Evolutionary conservation across 35 echinoderm and acorn worm species (phyloP).

Genomic region (Apostichopus parvimensis): DNA sequence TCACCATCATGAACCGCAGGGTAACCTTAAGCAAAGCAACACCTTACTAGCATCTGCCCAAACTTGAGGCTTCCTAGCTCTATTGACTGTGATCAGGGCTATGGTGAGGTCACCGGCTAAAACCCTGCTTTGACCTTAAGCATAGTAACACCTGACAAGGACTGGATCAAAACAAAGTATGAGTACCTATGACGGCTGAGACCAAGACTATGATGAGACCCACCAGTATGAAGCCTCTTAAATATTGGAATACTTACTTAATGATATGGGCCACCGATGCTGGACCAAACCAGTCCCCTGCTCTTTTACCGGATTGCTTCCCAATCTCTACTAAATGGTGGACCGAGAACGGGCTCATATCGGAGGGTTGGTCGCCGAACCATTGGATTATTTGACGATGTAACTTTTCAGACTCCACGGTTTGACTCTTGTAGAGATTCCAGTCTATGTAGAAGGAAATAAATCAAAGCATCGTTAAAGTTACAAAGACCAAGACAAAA

Average conservation of each 20-base stretch:
- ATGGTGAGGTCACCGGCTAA: too few species aligned
- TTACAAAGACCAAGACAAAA: background rate
- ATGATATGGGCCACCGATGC: constrained; percentile 93
- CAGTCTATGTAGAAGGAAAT: constrained; percentile 65
- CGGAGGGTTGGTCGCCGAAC: constrained; percentile 93
- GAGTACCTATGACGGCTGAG: too few species aligned
- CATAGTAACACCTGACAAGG: too few species aligned
- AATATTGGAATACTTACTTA: constrained; percentile 66
- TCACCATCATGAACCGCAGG: too few species aligned
- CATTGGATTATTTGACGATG: constrained; percentile 91
- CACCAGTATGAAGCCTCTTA: too few species aligned
- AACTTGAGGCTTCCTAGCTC: too few species aligned
- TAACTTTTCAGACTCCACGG: constrained; percentile 44
- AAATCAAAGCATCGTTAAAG: background rate
- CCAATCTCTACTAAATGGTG: constrained; percentile 86
- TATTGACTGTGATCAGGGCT: too few species aligned
- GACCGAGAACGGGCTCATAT: constrained; percentile 95
- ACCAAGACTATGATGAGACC: too few species aligned
- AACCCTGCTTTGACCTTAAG: too few species aligned
- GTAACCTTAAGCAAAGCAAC: too few species aligned
- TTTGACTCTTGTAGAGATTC: constrained; percentile 82
- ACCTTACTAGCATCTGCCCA: too few species aligned
- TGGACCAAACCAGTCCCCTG: constrained; percentile 97
- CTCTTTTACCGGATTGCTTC: constrained; percentile 80
- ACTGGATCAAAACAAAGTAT: too few species aligned